Conservation (phyloP, 2,113 vertebrate species). For the Choloepus hoffmanni region DNA sequence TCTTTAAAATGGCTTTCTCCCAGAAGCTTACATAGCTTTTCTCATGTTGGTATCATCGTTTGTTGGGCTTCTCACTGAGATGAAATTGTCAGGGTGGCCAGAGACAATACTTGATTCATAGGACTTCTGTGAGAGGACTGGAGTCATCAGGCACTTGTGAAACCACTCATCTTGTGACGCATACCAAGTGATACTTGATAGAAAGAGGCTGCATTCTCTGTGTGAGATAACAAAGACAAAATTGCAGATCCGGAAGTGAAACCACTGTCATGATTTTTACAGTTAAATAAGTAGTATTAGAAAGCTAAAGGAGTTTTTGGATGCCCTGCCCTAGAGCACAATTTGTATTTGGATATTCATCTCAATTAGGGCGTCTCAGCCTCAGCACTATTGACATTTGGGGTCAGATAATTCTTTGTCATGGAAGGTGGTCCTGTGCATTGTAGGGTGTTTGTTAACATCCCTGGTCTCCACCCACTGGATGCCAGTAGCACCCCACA, state of each 20-base stretch:
- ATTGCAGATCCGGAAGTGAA: not conserved
- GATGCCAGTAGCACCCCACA: not conserved
- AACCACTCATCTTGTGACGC: slow-evolving; percentile 13
- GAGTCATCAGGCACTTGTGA: not conserved
- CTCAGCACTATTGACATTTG: not conserved
- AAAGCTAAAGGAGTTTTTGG: slow-evolving; percentile 27
- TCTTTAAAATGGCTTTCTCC: not conserved
- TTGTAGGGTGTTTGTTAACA: not conserved
- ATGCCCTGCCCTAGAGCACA: not conserved
- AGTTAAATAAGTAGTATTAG: not conserved
- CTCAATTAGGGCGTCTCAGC: not conserved
- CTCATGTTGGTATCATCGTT: not conserved
- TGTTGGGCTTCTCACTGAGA: not conserved
- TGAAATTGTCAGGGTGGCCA: slow-evolving; percentile 3
- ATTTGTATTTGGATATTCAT: not conserved
- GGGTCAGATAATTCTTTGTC: not conserved
- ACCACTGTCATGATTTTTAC: not conserved
- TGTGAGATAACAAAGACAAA: not conserved
- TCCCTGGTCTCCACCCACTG: not conserved
- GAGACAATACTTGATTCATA: not conserved
- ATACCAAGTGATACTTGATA: not conserved
- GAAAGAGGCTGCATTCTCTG: not conserved
- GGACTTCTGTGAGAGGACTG: not conserved
- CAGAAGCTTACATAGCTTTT: not conserved
- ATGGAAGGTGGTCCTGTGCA: not conserved